Percentiles rank a stretch among this genome's conserved stretches.
phyloP scores from a whole-genome alignment of 2,888 invertebrate genomes.

The Linyphia triangularis region DNA sequence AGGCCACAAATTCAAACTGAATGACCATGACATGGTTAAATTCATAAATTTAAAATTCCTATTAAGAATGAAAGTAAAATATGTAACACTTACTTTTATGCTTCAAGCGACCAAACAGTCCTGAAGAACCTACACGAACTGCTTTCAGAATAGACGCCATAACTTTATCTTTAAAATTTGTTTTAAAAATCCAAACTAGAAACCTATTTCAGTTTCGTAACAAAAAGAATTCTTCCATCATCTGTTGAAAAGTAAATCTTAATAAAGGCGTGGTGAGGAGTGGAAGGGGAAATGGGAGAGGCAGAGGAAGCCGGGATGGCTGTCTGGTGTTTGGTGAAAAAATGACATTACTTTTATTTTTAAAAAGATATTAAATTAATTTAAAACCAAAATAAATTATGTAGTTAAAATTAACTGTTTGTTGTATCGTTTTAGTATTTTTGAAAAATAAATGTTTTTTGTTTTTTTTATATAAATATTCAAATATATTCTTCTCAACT shows the following conservation, averaged over 20 bases:
- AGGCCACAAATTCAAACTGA: too few relatives aligned
- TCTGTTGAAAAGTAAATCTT: not conserved
- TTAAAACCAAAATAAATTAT: too few relatives aligned
- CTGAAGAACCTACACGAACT: conserved; percentile 70
- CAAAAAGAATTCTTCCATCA: not conserved
- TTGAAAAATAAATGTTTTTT: too few relatives aligned
- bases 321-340: not conserved
- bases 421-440: too few relatives aligned
- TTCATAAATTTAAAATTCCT: too few relatives aligned
- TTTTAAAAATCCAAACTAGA: not conserved
- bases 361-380: too few relatives aligned
- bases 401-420: too few relatives aligned
- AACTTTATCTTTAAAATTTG: not conserved
- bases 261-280: not conserved
- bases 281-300: not conserved
- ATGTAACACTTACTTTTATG: conserved; percentile 71
- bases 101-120: conserved; percentile 75
- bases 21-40: too few relatives aligned
- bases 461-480: too few relatives aligned
- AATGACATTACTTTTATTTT: not conserved
- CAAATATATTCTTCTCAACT: too few relatives aligned
- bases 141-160: conserved; percentile 73
- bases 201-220: not conserved
- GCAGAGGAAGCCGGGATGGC: not conserved
- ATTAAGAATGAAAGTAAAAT: not conserved